These are phyloP conservation scores for Neostethus bicornis DNA, from an alignment of 2,797 vertebrate species.

Conservation along the genomic window DNA sequence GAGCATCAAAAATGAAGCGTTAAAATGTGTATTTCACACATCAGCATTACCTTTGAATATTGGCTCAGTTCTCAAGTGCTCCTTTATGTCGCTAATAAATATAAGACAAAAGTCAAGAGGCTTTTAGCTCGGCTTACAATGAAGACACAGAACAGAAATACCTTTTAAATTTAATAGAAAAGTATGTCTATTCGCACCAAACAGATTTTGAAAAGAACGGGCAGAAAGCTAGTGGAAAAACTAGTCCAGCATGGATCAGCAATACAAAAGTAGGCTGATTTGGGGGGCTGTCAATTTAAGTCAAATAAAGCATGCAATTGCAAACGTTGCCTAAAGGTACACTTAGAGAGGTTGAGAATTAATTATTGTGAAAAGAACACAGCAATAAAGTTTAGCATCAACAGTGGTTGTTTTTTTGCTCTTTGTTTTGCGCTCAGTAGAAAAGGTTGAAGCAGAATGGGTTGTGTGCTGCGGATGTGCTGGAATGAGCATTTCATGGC, in stretches of 20 bases:
- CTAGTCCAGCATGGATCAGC: not conserved
- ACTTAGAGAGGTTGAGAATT: not conserved
- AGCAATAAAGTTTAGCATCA: not conserved
- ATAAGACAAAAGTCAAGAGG: not conserved
- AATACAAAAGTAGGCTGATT: not conserved
- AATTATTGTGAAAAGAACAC: not conserved
- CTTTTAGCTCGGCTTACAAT: not conserved
- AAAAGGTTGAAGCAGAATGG: not conserved
- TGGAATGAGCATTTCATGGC: not conserved
- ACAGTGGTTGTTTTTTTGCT: not conserved
- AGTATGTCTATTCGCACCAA: not conserved
- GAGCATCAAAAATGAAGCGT: constrained; percentile 1
- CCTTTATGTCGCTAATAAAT: not conserved
- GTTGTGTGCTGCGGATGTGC: not conserved
- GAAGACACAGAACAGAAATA: not conserved
- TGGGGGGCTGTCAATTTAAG: not conserved
- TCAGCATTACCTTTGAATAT: not conserved
- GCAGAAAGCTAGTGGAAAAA: constrained; percentile 6
- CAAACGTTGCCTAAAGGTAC: not conserved
- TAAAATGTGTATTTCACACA: not conserved
- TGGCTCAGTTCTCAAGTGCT: not conserved
- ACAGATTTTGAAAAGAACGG: not conserved
- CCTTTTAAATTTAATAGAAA: not conserved
- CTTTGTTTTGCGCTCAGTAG: not conserved
- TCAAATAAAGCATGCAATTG: not conserved